Percentiles rank a stretch among this genome's conserved stretches.
phyloP scores from a whole-genome alignment of 2,888 invertebrate genomes.

The Tachina grossa region DNA sequence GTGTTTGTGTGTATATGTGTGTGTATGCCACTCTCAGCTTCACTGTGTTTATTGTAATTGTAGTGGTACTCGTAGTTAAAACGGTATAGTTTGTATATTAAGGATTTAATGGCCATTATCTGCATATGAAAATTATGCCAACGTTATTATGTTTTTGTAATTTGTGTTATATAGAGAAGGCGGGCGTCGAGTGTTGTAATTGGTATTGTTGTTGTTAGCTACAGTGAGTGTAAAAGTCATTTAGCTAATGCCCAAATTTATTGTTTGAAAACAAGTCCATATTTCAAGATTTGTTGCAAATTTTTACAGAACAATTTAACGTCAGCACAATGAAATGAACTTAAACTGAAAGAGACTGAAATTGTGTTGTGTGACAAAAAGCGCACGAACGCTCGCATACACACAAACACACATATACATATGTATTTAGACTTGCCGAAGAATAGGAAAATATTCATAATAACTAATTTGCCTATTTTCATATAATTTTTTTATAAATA shows the following conservation, averaged over 20 bases:
- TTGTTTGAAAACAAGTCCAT: slow-evolving; percentile 75
- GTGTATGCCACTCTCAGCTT: slow-evolving; percentile 3
- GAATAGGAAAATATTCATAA: slow-evolving; percentile 24
- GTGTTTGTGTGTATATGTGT: too few species aligned
- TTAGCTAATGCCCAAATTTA: slow-evolving; percentile 75
- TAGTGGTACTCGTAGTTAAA: slow-evolving; percentile 51
- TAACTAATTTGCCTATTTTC: not conserved
- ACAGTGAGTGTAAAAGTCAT: slow-evolving; percentile 66
- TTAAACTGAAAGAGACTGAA: slow-evolving; percentile 29
- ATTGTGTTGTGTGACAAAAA: not conserved
- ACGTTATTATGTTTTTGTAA: slow-evolving; percentile 49
- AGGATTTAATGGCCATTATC: slow-evolving; percentile 67
- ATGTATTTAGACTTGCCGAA: slow-evolving; percentile 8
- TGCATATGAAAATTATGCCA: slow-evolving; percentile 67
- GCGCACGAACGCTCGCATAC: not conserved
- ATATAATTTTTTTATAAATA: not conserved
- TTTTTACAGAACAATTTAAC: slow-evolving; percentile 59
- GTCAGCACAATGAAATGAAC: slow-evolving; percentile 67
- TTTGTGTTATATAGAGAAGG: slow-evolving; percentile 18
- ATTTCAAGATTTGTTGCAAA: slow-evolving; percentile 74
- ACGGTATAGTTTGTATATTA: slow-evolving; percentile 42
- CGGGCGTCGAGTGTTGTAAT: slow-evolving; percentile 5
- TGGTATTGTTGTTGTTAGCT: slow-evolving; percentile 8
- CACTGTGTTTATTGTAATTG: slow-evolving; percentile 65
- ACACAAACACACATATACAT: not conserved